These are phyloP conservation scores for Xyrauchen texanus DNA, from an alignment of 2,113 vertebrate genomes.

Conservation along the genomic window DNA sequence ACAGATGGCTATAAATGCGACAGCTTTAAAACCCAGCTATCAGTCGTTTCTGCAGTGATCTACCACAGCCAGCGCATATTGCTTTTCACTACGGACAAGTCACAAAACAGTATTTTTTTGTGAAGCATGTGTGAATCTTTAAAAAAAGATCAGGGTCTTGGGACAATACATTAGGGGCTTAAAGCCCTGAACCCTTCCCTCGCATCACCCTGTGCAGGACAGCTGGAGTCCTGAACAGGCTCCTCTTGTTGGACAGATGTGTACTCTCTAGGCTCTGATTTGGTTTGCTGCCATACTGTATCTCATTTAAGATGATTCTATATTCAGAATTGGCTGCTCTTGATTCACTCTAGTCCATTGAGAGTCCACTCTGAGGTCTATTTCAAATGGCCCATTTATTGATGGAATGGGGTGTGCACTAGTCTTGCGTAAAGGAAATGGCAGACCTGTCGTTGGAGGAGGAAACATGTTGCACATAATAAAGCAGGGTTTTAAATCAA, in stretches of 20 bases:
- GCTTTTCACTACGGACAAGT: too few species aligned
- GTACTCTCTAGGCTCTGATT: neutral
- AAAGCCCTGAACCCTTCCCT: too few species aligned
- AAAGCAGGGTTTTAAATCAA: too few species aligned
- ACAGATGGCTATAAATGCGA: too few species aligned
- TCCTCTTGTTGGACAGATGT: neutral
- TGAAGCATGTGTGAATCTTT: too few species aligned
- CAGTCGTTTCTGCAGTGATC: too few species aligned
- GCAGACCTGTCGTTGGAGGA: neutral
- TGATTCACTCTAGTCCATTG: constrained; percentile 44
- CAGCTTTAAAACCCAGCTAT: too few species aligned
- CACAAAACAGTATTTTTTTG: too few species aligned
- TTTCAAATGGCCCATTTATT: constrained; percentile 50
- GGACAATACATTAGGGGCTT: too few species aligned
- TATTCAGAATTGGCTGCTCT: constrained; percentile 45
- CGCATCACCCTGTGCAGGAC: neutral
- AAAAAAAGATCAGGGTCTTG: too few species aligned
- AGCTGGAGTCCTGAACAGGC: neutral
- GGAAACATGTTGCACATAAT: too few species aligned
- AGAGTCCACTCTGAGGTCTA: constrained; percentile 42
- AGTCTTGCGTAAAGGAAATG: neutral
- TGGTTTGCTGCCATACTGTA: constrained; percentile 17
- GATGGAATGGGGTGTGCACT: neutral
- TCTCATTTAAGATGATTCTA: constrained; percentile 34
- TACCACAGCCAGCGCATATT: too few species aligned